Base-by-base conservation (phyloP, 2,113 vertebrate species). In the Amblyornis subalaris region DNA sequence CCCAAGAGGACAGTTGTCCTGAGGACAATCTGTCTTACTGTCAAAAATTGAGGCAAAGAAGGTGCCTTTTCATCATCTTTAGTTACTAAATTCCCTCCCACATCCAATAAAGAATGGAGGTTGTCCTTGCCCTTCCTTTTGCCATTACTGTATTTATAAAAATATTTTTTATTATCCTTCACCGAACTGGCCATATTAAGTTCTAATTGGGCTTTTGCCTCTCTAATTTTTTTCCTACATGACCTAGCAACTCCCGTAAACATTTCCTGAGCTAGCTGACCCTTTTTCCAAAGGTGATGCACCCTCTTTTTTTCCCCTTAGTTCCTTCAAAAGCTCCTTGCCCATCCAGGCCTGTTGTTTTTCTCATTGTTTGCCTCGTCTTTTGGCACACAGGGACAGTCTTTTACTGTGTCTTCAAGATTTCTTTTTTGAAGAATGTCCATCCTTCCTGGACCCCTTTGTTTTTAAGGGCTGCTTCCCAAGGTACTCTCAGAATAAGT, bases 301-400 rank as follows among this genome's bases (percentile, higher is more conserved):
- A 38, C 9, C 16, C 26, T 60, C 11, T 35, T 60, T 66, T 47
- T 33, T 6, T 19, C 40, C 18, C 20, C 5, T 76, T 33, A 38
- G 12, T 33, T 50, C 44, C 35, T 33, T 25, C 35, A 48, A 61
- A 48, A 61, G 21, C 26, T 36, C 16, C n/a, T 36, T 60, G 55
- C 45, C 35, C 28, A 61, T 38, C 12, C 28, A 40, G 12, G 22
- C 22, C 1, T 2, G 17, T 17, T 2, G 1, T 62, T 33, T 42
- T 22, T 17, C 18, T 26, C 3, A 0, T 16, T 9, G 17, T 4
- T 16, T 9, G 23, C 4, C 23, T 50, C 9, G 21, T 21, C 23
- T 62, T 51, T 51, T 4, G 5, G 24, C 44, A 38, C 44, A 75
- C 1, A 38, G 12, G 44, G 44, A 60, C n/a, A 75, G 21, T 21